These are phyloP conservation scores for Tenebrosternarchus preto DNA, from an alignment of 2,113 vertebrate species.

Conservation along the genomic window DNA sequence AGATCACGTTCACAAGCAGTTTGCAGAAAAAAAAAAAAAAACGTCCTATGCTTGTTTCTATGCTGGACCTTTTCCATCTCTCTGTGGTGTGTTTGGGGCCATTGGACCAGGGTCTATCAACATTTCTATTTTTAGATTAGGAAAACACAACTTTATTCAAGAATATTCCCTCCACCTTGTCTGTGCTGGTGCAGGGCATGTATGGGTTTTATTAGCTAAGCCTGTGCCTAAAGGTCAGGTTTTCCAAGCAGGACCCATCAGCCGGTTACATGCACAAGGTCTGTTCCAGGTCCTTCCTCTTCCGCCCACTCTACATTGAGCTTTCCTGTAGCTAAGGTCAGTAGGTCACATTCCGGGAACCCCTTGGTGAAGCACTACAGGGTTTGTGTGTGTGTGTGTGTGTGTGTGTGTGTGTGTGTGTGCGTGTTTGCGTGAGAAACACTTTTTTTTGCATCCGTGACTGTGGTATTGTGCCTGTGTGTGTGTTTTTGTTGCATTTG, in stretches of 20 bases:
- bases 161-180: constrained; percentile 11
- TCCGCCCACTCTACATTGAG: constrained; percentile 63
- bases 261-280: constrained; percentile 69
- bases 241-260: constrained; percentile 74
- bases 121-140: no score
- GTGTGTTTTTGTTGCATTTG: not conserved
- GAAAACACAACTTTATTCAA: not conserved
- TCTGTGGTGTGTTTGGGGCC: no score
- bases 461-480: constrained; percentile 9
- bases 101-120: no score
- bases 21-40: no score
- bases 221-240: constrained; percentile 45
- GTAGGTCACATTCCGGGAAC: constrained; percentile 74
- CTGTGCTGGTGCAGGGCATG: constrained; percentile 40
- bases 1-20: no score
- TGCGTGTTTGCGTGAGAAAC: no score
- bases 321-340: constrained; percentile 70
- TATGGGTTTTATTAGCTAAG: constrained; percentile 33
- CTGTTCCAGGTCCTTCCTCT: constrained; percentile 72
- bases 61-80: no score
- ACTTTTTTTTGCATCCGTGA: not conserved
- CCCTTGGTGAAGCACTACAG: constrained; percentile 68
- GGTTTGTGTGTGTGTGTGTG: constrained; percentile 49
- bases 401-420: not conserved
- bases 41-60: no score